Percentiles rank a stretch among this genome's conserved stretches.
phyloP scores from a whole-genome alignment of 1,140 invertebrate species.

The Holcopasites calliopsidis region DNA sequence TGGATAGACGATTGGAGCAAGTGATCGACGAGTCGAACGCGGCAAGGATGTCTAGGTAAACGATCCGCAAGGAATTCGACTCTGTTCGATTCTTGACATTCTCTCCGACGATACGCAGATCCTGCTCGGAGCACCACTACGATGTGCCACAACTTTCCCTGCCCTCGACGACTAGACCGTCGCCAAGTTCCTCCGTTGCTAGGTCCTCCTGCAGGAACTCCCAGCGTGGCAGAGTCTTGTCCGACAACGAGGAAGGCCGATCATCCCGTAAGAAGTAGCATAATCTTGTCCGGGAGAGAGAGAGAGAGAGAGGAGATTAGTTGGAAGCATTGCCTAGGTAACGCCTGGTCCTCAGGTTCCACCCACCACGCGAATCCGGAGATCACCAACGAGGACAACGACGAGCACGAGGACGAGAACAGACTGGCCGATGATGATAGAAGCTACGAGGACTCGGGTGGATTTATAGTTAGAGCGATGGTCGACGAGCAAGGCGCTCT shows the following conservation, averaged over 20 bases:
- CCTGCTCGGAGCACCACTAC: conserved; percentile 89
- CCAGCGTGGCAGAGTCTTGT: conserved; percentile 47
- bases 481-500: conserved; percentile 87
- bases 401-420: conserved; percentile 54
- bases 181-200: conserved; percentile 73
- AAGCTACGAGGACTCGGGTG: conserved; percentile 82
- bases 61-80: conserved; percentile 79
- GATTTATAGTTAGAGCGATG: conserved; percentile 87
- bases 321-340: no score
- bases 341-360: conserved; percentile 81
- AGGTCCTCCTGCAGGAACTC: conserved; percentile 83
- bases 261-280: conserved; percentile 51
- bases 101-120: conserved; percentile 67
- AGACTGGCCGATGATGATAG: conserved; percentile 33
- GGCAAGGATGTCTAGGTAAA: conserved; percentile 60
- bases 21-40: conserved; percentile 58
- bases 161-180: conserved; percentile 81
- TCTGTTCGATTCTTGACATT: conserved; percentile 60
- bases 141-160: conserved; percentile 90
- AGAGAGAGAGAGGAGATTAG: no score
- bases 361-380: conserved; percentile 83
- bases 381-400: conserved; percentile 76
- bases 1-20: conserved; percentile 53
- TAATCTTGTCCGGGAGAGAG: not conserved
- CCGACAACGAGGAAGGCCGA: conserved; percentile 61